Conservation (phyloP, 1,140 invertebrate species). For the Chrysopa pallens region DNA sequence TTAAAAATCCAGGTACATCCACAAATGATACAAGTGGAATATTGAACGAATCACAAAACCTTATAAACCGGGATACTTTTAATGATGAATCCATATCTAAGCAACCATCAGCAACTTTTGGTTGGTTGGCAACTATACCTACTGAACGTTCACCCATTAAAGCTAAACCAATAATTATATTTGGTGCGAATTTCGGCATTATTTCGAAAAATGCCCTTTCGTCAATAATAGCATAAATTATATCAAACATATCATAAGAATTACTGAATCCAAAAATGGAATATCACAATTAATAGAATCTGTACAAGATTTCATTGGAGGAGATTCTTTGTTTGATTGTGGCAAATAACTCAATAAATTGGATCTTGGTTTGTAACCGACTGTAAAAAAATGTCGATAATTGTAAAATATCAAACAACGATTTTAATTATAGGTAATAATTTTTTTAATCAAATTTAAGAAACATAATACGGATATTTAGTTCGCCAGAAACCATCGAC, state of each 20-base stretch:
- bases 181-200: conserved; percentile 52
- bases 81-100: conserved; percentile 58
- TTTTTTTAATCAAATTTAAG: too few relatives aligned
- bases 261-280: conserved; percentile 41
- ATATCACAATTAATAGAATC: conserved; percentile 43
- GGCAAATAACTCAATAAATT: conserved; percentile 47
- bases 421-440: too few relatives aligned
- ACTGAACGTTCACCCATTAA: conserved; percentile 52
- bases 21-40: conserved; percentile 58
- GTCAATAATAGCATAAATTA: conserved; percentile 38
- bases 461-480: too few relatives aligned
- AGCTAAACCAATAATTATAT: conserved; percentile 49
- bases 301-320: conserved; percentile 36
- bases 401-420: too few relatives aligned
- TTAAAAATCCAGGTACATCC: conserved; percentile 57
- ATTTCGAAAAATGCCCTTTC: conserved; percentile 58
- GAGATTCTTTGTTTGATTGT: conserved; percentile 35
- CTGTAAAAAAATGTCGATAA: conserved; percentile 17
- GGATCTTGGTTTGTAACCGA: conserved; percentile 57
- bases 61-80: conserved; percentile 56
- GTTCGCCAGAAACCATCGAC: too few relatives aligned
- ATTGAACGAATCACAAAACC: conserved; percentile 61
- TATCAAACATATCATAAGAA: conserved; percentile 56
- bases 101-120: conserved; percentile 48
- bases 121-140: conserved; percentile 57